A percentile compares a stretch with the other conserved stretches of the same genome.
phyloP scores from a whole-genome alignment of 2,888 invertebrate species.

The Poecilus cupreus region DNA sequence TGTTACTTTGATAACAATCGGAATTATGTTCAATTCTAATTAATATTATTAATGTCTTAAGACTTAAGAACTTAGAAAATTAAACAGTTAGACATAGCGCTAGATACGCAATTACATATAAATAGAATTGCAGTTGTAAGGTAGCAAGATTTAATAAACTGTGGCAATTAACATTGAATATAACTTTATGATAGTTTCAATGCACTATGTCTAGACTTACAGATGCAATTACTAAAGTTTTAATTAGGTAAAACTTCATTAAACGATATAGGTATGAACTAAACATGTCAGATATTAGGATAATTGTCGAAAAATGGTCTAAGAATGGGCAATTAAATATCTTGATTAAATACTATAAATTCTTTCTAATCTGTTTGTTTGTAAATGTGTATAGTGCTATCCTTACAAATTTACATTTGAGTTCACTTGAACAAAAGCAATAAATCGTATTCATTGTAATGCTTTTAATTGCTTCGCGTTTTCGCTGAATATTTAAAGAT shows the following conservation, averaged over 20 bases:
- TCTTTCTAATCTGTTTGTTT: not conserved
- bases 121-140: too few relatives aligned
- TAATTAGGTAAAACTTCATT: constrained; percentile 7
- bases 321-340: not conserved
- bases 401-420: not conserved
- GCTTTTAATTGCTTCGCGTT: not conserved
- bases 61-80: too few relatives aligned
- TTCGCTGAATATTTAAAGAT: constrained; percentile 3
- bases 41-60: too few relatives aligned
- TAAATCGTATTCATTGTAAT: constrained; percentile 23
- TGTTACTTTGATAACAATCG: too few relatives aligned
- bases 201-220: not conserved
- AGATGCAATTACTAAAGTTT: constrained; percentile 16
- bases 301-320: not conserved
- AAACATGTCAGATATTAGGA: not conserved
- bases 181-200: not conserved
- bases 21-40: too few relatives aligned
- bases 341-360: not conserved
- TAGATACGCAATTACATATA: too few relatives aligned
- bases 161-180: too few relatives aligned
- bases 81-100: too few relatives aligned
- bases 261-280: not conserved
- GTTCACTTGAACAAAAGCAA: not conserved
- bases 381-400: not conserved
- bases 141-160: too few relatives aligned